phyloP scores from a whole-genome alignment of 2,113 vertebrate species.

The Amia ocellicauda region DNA sequence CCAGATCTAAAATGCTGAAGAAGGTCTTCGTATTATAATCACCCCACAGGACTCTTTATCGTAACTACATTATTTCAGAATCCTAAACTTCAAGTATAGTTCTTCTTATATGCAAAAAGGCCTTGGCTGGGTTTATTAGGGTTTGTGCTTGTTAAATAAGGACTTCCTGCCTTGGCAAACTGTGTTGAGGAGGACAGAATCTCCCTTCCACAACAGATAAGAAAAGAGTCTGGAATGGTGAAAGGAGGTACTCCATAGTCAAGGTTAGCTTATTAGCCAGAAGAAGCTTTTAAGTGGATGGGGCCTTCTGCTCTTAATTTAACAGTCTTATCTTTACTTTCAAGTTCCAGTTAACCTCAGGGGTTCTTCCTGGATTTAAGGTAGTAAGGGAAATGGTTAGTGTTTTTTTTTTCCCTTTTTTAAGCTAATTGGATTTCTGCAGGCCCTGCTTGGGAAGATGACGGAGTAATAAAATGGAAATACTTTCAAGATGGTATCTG shows the following conservation, averaged over 20 bases:
- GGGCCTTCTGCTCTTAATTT: slow-evolving; percentile 38
- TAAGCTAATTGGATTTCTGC: slow-evolving; percentile 64
- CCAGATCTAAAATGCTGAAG: neutral
- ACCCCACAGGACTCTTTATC: neutral
- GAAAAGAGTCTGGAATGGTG: neutral
- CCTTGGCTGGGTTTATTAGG: neutral
- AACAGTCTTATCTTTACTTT: slow-evolving; percentile 52
- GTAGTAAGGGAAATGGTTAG: slow-evolving; percentile 11
- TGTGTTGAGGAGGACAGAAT: neutral
- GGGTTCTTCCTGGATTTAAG: slow-evolving; percentile 35
- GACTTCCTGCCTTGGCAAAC: slow-evolving; percentile 8
- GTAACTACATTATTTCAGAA: neutral
- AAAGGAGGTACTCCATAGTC: slow-evolving; percentile 22
- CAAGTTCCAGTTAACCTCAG: slow-evolving; percentile 56
- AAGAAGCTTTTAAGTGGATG: slow-evolving; percentile 47
- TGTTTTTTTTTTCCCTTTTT: slow-evolving; percentile 34
- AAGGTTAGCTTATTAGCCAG: slow-evolving; percentile 48
- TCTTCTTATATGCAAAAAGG: neutral
- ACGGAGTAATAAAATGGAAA: slow-evolving; percentile 60
- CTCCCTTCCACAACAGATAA: neutral
- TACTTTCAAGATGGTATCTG: slow-evolving; percentile 68
- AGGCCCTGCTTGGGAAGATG: slow-evolving; percentile 47
- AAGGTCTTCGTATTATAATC: neutral
- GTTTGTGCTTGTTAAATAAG: slow-evolving; percentile 15
- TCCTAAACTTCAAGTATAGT: neutral